Evolutionary conservation across 2,113 vertebrate genomes (phyloP), one percentile per base, ranked within the genome.

Genomic region (Cariama cristata): DNA sequence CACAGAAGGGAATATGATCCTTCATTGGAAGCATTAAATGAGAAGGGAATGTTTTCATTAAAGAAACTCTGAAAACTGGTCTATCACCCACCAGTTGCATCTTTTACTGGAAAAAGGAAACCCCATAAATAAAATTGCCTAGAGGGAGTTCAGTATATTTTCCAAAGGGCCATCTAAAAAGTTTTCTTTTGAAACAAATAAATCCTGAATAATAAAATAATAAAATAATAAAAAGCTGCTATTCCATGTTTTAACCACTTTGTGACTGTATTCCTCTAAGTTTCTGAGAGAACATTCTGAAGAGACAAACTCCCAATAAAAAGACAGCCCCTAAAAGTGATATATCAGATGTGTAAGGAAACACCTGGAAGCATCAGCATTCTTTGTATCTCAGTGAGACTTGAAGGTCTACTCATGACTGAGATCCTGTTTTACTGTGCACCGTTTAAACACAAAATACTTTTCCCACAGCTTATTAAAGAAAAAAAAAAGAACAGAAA

Each of bases 51-150:
- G 76, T 88, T 98, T 97, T 95, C 62, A 86, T 96, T 95, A 90
- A 95, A 81, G 94, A 95, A 90, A 95, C 69, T 89, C 77, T 87
- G 74, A 92, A 91, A 89, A 62, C 59, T 97, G 96, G 97, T 95
- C 97, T 97, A 97, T 97, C 67, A 58, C 79, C 68, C 92, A 94
- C 33, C 1, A 4, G 74, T 94, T 94, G 59, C 59, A 74, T 74
- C 55, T 93, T 2, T 3, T 74, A 74, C 32, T 62, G 76, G 77
- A 90, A 95, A 86, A 96, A 66, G 66, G 62, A 91, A 96, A 82
- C 49, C 19, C 47, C 64, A 95, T 93, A 97, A 96, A 98, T 97
- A 96, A 98, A 96, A 91, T 93, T 96, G 63, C 84, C 71, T 86
- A 87, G 76, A 96, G 77, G 44, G 68, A 77, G 58, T 89, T 94